Conservation (phyloP, 2,113 vertebrate genomes). For the Trogon melanurus region DNA sequence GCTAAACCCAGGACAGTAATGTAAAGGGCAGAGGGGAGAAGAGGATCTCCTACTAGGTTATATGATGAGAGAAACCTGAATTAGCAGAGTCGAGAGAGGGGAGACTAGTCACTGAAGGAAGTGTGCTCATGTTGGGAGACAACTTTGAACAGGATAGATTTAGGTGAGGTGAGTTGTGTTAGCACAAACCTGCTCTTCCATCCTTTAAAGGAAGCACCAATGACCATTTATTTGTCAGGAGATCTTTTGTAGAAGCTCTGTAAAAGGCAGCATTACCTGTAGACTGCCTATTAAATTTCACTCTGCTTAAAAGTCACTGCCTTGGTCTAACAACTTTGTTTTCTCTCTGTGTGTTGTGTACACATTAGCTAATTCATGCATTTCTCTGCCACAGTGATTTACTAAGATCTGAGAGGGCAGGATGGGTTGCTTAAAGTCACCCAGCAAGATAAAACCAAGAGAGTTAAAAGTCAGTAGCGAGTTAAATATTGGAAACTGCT, state of each 20-base stretch:
- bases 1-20: background rate
- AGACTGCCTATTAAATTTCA: background rate
- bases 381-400: background rate
- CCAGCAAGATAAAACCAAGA: background rate
- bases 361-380: background rate
- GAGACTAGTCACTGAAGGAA: background rate
- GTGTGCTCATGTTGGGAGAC: background rate
- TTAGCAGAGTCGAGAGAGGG: background rate
- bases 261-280: background rate
- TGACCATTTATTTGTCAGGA: background rate
- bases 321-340: background rate
- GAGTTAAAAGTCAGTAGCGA: background rate
- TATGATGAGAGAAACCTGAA: background rate
- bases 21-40: background rate
- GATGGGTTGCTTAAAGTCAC: background rate
- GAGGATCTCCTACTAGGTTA: background rate
- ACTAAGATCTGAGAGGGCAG: background rate
- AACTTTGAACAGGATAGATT: background rate
- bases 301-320: background rate
- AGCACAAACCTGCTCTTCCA: background rate
- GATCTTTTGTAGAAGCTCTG: background rate
- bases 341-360: background rate
- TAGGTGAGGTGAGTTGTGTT: background rate
- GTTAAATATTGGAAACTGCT: background rate
- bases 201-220: background rate